Evolutionary conservation across 2,888 invertebrate species (phyloP).

Genomic region (Arge pagana): DNA sequence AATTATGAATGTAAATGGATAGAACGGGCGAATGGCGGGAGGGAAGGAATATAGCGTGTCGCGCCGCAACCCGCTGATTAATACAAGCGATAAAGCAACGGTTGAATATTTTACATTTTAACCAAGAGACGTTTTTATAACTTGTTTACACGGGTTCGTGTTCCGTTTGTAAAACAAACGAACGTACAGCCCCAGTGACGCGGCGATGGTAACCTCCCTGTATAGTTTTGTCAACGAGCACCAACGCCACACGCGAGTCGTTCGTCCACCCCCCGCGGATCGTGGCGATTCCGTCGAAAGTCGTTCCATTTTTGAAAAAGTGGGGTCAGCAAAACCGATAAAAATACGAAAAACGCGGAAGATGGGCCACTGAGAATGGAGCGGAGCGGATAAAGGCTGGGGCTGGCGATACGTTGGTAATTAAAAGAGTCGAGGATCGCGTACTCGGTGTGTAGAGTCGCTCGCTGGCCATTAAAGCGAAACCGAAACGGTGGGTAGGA

Average conservation of each 20-base stretch:
- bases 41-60: conserved; percentile 33
- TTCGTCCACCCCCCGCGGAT: too few species aligned
- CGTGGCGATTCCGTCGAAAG: too few species aligned
- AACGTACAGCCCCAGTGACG: too few species aligned
- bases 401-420: conserved; percentile 40
- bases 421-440: conserved; percentile 45
- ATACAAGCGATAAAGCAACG: conserved; percentile 40
- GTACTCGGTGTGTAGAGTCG: conserved; percentile 47
- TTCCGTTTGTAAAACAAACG: conserved; percentile 21
- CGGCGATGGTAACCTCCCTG: too few species aligned
- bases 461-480: conserved; percentile 51
- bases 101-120: conserved; percentile 36
- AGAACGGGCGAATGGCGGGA: conserved; percentile 21
- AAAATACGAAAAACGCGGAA: too few species aligned
- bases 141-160: conserved; percentile 40
- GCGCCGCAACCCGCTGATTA: conserved; percentile 33
- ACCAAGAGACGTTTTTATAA: conserved; percentile 33
- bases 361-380: too few species aligned
- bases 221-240: too few species aligned
- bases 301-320: too few species aligned
- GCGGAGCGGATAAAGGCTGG: conserved; percentile 19
- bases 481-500: background rate
- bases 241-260: too few species aligned
- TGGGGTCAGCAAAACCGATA: too few species aligned
- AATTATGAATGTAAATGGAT: conserved; percentile 40